Conservation (phyloP, 2,888 invertebrate species). For the Athetis lepigone region DNA sequence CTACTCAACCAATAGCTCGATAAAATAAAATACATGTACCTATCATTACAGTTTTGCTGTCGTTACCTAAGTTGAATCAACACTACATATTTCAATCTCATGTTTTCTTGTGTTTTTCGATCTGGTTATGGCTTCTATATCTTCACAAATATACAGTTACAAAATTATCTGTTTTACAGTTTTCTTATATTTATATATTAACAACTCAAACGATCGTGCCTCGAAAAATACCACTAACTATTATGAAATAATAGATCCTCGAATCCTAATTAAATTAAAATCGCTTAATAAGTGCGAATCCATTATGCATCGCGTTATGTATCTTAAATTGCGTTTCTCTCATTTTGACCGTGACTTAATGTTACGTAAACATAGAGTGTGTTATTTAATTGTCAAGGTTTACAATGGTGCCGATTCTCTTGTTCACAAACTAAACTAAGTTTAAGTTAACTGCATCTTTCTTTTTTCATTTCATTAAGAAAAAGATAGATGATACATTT, state of each 20-base stretch:
- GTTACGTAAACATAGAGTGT: constrained; percentile 16
- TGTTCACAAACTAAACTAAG: no score
- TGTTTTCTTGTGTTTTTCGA: background rate
- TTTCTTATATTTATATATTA: background rate
- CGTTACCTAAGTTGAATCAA: constrained; percentile 32
- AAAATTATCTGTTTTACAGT: background rate
- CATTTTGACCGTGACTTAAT: constrained; percentile 15
- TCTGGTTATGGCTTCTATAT: background rate
- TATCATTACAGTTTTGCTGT: constrained; percentile 13
- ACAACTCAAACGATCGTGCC: constrained; percentile 1
- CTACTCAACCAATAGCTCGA: constrained; percentile 20
- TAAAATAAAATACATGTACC: constrained; percentile 20
- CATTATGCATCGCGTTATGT: background rate
- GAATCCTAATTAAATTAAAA: background rate
- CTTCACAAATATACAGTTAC: background rate
- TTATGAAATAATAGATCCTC: constrained; percentile 7
- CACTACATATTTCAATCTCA: constrained; percentile 23
- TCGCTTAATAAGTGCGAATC: no score
- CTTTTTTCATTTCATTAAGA: no score
- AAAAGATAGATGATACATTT: no score
- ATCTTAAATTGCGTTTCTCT: constrained; percentile 10
- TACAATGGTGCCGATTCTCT: no score
- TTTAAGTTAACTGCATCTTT: no score
- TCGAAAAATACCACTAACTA: background rate
- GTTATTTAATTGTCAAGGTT: constrained; percentile 35